Evolutionary conservation across 2,797 vertebrate species (phyloP).

Genomic region (Anguilla marmorata): DNA sequence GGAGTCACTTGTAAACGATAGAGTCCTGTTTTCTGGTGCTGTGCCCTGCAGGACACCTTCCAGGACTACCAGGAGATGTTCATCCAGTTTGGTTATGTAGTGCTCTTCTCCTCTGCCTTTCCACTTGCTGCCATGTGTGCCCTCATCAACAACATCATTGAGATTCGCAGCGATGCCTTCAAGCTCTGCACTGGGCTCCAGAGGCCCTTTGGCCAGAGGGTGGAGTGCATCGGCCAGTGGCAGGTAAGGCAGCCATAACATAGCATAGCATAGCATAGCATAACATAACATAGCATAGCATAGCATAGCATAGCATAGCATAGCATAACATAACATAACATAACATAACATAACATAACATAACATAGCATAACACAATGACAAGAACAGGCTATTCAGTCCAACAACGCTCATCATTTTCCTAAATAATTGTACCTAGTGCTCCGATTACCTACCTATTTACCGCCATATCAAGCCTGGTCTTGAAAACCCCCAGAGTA

Average conservation of each 20-base stretch:
- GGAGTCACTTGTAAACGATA: neutral
- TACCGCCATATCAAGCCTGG: too few species aligned
- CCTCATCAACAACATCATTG: constrained; percentile 94
- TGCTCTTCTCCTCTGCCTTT: constrained; percentile 96
- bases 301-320: too few species aligned
- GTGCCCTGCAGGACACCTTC: constrained; percentile 84
- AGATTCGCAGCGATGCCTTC: constrained; percentile 96
- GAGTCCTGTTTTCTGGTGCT: neutral
- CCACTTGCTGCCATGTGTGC: constrained; percentile 93
- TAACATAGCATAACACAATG: too few species aligned
- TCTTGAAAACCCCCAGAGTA: too few species aligned
- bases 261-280: too few species aligned
- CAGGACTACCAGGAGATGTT: constrained; percentile 99
- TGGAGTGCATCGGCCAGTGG: constrained; percentile 95
- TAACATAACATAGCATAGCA: too few species aligned
- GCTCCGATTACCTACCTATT: too few species aligned
- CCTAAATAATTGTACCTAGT: too few species aligned
- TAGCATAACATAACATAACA: too few species aligned
- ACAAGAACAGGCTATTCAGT: too few species aligned
- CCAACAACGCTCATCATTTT: too few species aligned
- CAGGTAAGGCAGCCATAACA: constrained; percentile 73
- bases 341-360: too few species aligned
- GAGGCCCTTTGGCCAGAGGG: constrained; percentile 87
- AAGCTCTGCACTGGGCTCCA: constrained; percentile 95
- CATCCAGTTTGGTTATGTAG: constrained; percentile 96